A percentile compares a stretch with the other conserved stretches of the same genome.
Conservation (phyloP, 2,797 vertebrate species). For the Esox masquinongy region DNA sequence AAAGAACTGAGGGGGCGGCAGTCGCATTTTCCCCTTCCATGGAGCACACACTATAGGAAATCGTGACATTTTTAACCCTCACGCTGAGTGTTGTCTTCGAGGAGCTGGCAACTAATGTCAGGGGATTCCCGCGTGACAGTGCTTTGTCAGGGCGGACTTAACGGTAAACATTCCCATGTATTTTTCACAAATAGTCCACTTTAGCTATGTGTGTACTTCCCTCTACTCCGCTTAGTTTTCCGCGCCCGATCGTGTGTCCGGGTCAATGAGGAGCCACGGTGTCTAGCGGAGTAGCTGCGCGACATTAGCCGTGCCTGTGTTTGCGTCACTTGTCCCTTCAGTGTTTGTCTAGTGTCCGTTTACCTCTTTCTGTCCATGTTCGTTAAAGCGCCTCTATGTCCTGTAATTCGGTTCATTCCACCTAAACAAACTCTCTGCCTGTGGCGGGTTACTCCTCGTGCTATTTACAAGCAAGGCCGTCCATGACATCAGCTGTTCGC, state of each 20-base stretch:
- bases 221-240: background rate
- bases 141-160: conserved; percentile 35
- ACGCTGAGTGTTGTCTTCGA: conserved; percentile 60
- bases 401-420: conserved; percentile 28
- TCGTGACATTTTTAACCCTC: conserved; percentile 67
- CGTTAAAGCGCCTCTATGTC: background rate
- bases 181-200: background rate
- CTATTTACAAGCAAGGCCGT: conserved; percentile 48
- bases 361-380: background rate
- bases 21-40: conserved; percentile 72
- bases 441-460: conserved; percentile 39
- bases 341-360: background rate
- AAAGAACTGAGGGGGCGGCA: conserved; percentile 65
- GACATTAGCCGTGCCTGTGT: background rate
- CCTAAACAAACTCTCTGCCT: conserved; percentile 30
- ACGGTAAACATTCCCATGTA: conserved; percentile 44
- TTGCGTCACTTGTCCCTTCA: background rate
- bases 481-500: conserved; percentile 12
- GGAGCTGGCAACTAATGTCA: conserved; percentile 59
- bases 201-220: background rate
- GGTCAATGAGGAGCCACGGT: background rate
- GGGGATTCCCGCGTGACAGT: conserved; percentile 68
- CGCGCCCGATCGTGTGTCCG: background rate
- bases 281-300: background rate
- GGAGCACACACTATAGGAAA: conserved; percentile 65